Evolutionary conservation across 2,113 vertebrate species (phyloP).

Genomic region (Polypterus senegalus): DNA sequence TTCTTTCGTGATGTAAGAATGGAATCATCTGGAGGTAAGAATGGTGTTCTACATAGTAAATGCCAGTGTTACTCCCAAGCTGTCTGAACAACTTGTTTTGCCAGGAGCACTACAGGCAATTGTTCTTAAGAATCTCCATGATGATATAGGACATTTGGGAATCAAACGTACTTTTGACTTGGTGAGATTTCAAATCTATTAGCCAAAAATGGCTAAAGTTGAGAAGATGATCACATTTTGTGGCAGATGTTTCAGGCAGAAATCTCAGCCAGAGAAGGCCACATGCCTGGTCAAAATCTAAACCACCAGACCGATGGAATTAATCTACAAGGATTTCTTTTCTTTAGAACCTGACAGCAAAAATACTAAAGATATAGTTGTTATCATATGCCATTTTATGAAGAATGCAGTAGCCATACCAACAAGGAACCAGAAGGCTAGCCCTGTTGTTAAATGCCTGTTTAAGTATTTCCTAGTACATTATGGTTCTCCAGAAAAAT

Average conservation of each 20-base stretch:
- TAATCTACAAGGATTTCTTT: conserved; percentile 14
- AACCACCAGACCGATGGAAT: neutral
- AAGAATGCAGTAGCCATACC: too few relatives aligned
- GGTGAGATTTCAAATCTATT: conserved; percentile 16
- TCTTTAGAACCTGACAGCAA: conserved; percentile 1
- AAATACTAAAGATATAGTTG: conserved; percentile 1
- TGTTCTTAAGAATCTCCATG: conserved; percentile 13
- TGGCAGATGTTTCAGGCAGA: conserved; percentile 6
- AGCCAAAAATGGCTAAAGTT: conserved; percentile 9
- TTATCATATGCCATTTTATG: conserved; percentile 19
- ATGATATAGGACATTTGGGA: conserved; percentile 17
- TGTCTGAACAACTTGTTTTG: conserved; percentile 10
- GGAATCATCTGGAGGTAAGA: neutral
- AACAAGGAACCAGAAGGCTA: conserved; percentile 17
- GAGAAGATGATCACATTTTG: conserved; percentile 14
- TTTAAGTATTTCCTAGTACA: conserved; percentile 17
- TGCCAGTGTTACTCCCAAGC: too few relatives aligned
- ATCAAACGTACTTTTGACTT: conserved; percentile 16
- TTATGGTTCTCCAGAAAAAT: conserved; percentile 19
- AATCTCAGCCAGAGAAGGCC: neutral
- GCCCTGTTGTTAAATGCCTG: conserved; percentile 6
- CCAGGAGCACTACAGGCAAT: conserved; percentile 3
- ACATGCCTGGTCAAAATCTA: too few relatives aligned
- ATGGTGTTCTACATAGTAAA: conserved; percentile 10
- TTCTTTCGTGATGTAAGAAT: conserved; percentile 1